Evolutionary conservation across 2,113 vertebrate genomes (phyloP).

Genomic region (Asarcornis scutulata): DNA sequence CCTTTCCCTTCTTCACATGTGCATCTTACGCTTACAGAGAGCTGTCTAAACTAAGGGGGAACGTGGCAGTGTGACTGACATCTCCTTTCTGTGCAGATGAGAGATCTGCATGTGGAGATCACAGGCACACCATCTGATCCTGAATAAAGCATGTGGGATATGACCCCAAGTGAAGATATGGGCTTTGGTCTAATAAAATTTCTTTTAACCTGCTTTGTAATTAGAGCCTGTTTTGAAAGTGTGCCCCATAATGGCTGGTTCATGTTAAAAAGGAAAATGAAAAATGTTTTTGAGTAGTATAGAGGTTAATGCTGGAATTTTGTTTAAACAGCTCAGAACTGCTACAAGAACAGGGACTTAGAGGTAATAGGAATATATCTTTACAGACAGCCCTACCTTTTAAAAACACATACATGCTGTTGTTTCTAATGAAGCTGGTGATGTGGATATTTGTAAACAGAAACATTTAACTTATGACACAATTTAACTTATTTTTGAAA

Average conservation of each 20-base stretch:
- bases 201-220: constrained; percentile 54
- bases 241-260: constrained; percentile 3
- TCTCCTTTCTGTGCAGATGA: constrained; percentile 3
- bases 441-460: not conserved
- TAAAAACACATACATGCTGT: not conserved
- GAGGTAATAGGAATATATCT: not conserved
- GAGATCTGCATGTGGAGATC: constrained; percentile 60
- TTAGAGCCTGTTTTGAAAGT: constrained; percentile 42
- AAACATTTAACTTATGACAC: not conserved
- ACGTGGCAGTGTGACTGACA: not conserved
- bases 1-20: not conserved
- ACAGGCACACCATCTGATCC: constrained; percentile 41
- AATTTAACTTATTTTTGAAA: not conserved
- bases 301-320: not conserved
- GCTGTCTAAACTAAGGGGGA: not conserved
- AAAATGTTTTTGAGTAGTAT: not conserved
- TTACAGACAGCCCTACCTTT: not conserved
- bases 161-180: not conserved
- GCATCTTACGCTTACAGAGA: not conserved
- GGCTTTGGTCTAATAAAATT: constrained; percentile 37
- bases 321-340: not conserved
- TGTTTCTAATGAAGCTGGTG: not conserved
- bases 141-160: constrained; percentile 26
- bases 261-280: constrained; percentile 23
- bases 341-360: not conserved